Evolutionary conservation across 2,113 vertebrate genomes (phyloP), one percentile per base, ranked within the genome.

Genomic region (Mohoua ochrocephala): DNA sequence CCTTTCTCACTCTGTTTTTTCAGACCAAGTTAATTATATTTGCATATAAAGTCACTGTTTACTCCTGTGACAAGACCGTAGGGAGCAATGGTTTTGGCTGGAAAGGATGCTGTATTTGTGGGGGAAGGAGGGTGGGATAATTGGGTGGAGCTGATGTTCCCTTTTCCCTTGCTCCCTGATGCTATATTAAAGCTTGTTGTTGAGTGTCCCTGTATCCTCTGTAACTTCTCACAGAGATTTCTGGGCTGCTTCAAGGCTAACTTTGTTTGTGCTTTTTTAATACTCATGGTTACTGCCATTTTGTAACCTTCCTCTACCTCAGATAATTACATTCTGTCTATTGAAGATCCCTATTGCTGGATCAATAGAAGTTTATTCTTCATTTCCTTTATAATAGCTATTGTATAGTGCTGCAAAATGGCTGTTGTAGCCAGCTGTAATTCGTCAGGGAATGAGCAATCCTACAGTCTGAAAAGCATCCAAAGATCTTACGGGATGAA

Each of bases 311-410:
- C 41, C 35, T 74, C 52, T 92, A 13, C 75, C 50, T 80, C 71
- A 77, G 59, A 28, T 68, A 90, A 90, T 93, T 90, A 74, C 33
- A 44, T 83, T 83, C 77, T 86, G 33, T 59, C 85, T 80, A 37
- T 63, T 90, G 82, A 91, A 94, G 56, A 56, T 63, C 90, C 60
- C 75, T 70, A 37, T 67, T 85, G 76, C 63, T 84, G 47, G 84
- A 94, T 96, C 94, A 95, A 94, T 93, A 93, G 74, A 57, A 85
- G 81, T 90, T 96, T 97, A 95, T 89, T 96, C 94, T 91, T 94
- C 31, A 91, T 94, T 96, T 96, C 93, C 82, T 91, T 93, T 59
- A 63, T 74, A 87, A 89, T 44, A 90, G 82, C 85, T 83, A 44
- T 88, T 88, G 82, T 80, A 73, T 17, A 77, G 75, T 74, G 35